Base-by-base conservation (phyloP, 2,888 invertebrate species). In the Nomada flava region DNA sequence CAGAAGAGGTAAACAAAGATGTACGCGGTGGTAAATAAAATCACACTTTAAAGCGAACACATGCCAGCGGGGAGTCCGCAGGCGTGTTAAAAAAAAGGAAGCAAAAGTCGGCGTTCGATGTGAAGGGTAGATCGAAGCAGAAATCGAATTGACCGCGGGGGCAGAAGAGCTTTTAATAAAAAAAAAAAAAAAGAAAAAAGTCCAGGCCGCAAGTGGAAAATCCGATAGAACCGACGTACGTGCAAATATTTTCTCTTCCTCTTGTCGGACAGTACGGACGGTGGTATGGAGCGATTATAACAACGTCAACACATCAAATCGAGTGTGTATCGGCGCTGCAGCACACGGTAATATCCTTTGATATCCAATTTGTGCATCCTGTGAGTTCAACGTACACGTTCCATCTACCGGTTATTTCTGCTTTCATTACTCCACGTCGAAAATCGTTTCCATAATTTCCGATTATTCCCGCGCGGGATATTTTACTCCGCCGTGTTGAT, bases 341-440 rank as follows among this genome's bases (percentile, higher is more conserved):
- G 84, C 88, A 71, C 88, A 87, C 86, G 89, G 88, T 92, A 91
- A 92, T 92, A 90, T 89, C 90, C 91, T 93, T 92, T 93, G 92
- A 92, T 93, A 91, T 91, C 90, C 92, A 92, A 93, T 93, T 92
- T 92, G 89, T 89, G 88, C 89, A 89, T 89, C 85, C 88, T 83
- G 83, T 79, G 84, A 81, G 86, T 87, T 85, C 87, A 84, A 78
- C 83, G 72, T 74, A 62, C 70, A 64, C 85, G 83, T 84, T 85
- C 74, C 47, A 87, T 81, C 53, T 53, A 53, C 87, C 87, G 89
- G 70, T 79, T 63, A 76, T 86, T 89, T 87, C 78, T 76, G 71
- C 79, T 84, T 78, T 73, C 73, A 71, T 63, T 72, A 68, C 73
- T 26, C 18, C 63, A 36, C 44, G n/a, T 59, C 53, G 55, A 83